phyloP scores from a whole-genome alignment of 2,113 vertebrate genomes.

The Epinephelus fuscoguttatus region DNA sequence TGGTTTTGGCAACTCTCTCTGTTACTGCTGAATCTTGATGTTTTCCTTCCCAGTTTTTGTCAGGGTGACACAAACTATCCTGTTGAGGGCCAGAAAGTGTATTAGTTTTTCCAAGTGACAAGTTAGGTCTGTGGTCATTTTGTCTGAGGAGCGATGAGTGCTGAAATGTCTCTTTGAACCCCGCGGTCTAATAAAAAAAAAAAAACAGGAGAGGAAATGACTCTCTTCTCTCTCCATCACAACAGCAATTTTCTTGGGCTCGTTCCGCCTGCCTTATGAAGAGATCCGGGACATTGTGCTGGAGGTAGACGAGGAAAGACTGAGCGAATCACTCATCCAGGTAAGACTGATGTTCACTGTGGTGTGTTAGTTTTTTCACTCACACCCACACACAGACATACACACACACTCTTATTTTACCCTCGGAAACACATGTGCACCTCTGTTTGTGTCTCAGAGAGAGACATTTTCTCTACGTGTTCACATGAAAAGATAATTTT shows the following conservation, averaged over 20 bases:
- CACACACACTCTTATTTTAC: slow-evolving; percentile 18
- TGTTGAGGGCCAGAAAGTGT: slow-evolving; percentile 45
- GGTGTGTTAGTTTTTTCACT: slow-evolving; percentile 45
- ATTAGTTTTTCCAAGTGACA: slow-evolving; percentile 69
- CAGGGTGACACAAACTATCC: slow-evolving; percentile 52
- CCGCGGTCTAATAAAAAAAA: slow-evolving; percentile 64
- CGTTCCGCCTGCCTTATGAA: slow-evolving; percentile 97
- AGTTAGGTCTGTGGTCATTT: slow-evolving; percentile 74
- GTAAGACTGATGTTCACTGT: slow-evolving; percentile 82
- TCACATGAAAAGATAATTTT: slow-evolving; percentile 35
- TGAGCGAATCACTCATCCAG: slow-evolving; percentile 97
- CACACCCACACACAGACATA: background rate
- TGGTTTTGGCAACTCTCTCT: background rate
- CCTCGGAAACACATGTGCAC: slow-evolving; percentile 4
- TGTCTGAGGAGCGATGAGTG: slow-evolving; percentile 63
- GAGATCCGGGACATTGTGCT: slow-evolving; percentile 96
- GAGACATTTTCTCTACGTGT: background rate
- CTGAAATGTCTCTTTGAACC: slow-evolving; percentile 71
- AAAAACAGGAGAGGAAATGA: slow-evolving; percentile 67
- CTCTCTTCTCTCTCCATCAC: slow-evolving; percentile 79
- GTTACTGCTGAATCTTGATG: slow-evolving; percentile 30
- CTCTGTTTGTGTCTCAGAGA: slow-evolving; percentile 1
- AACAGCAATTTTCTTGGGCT: slow-evolving; percentile 98
- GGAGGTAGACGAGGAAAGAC: slow-evolving; percentile 93
- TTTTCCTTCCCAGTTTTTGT: slow-evolving; percentile 38